These are phyloP conservation scores for Galbula dea DNA, from an alignment of 2,113 vertebrate species.

Conservation along the genomic window DNA sequence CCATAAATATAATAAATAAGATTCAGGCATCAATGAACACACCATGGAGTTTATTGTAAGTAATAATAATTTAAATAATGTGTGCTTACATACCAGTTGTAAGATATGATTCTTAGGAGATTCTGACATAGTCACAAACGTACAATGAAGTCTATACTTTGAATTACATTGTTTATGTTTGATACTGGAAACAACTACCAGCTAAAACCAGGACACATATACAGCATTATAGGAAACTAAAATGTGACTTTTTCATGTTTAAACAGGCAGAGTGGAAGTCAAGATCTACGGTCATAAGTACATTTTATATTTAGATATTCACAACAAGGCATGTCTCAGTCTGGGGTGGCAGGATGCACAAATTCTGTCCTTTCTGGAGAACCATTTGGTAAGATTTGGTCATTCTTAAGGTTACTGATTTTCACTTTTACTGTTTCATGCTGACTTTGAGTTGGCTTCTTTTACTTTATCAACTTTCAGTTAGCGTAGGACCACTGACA, in stretches of 20 bases:
- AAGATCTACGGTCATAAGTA: slow-evolving; percentile 11
- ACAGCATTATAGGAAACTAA: slow-evolving; percentile 54
- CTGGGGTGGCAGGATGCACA: slow-evolving; percentile 29
- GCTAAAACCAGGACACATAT: too few relatives aligned
- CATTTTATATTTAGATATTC: slow-evolving; percentile 39
- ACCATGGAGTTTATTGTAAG: slow-evolving; percentile 64
- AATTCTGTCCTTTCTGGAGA: slow-evolving; percentile 52
- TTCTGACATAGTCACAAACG: slow-evolving; percentile 38
- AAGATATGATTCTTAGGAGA: slow-evolving; percentile 24
- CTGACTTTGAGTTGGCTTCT: neutral
- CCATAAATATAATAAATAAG: slow-evolving; percentile 51
- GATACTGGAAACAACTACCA: slow-evolving; percentile 30
- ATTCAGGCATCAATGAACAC: slow-evolving; percentile 62
- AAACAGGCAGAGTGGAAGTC: slow-evolving; percentile 44
- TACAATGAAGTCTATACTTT: slow-evolving; percentile 40
- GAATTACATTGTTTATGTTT: slow-evolving; percentile 46
- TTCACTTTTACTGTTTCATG: neutral
- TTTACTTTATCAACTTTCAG: neutral
- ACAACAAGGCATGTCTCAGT: neutral
- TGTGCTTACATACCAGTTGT: slow-evolving; percentile 46
- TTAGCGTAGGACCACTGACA: neutral
- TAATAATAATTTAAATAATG: slow-evolving; percentile 19
- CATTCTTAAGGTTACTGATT: neutral
- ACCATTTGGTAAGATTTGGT: neutral
- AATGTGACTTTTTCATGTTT: slow-evolving; percentile 16